phyloP scores from a whole-genome alignment of 2,113 vertebrate genomes.

The Hemibagrus wyckioides region DNA sequence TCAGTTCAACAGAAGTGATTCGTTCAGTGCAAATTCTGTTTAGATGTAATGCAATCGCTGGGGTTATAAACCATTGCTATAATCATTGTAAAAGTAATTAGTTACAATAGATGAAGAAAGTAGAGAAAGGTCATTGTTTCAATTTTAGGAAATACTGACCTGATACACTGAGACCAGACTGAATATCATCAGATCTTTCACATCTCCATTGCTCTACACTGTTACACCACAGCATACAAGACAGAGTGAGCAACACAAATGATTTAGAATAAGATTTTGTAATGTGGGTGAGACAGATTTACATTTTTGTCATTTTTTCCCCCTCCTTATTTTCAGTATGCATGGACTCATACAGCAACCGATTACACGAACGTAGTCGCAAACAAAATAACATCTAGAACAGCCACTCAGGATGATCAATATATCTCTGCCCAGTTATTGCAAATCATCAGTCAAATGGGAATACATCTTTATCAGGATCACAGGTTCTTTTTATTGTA shows the following conservation, averaged over 20 bases:
- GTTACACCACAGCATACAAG: slow-evolving; percentile 3
- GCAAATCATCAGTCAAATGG: slow-evolving; percentile 27
- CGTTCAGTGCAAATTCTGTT: slow-evolving; percentile 18
- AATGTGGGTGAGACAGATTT: background rate
- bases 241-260: slow-evolving; percentile 48
- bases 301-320: background rate
- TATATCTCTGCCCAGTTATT: background rate
- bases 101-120: slow-evolving; percentile 34
- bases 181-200: slow-evolving; percentile 14
- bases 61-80: slow-evolving; percentile 36
- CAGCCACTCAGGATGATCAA: background rate
- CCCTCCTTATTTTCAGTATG: background rate
- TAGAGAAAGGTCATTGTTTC: background rate
- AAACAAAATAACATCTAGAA: background rate
- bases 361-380: background rate
- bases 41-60: slow-evolving; percentile 19
- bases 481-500: slow-evolving; percentile 52
- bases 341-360: background rate
- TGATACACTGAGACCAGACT: background rate
- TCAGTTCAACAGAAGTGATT: background rate
- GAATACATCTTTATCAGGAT: slow-evolving; percentile 38
- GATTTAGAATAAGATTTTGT: slow-evolving; percentile 2
- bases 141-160: slow-evolving; percentile 15
- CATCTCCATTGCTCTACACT: background rate
- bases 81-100: slow-evolving; percentile 31